A percentile compares a stretch with the other conserved stretches of the same genome.
phyloP scores from a whole-genome alignment of 2,888 invertebrate genomes.

The Hypercompe scribonia region DNA sequence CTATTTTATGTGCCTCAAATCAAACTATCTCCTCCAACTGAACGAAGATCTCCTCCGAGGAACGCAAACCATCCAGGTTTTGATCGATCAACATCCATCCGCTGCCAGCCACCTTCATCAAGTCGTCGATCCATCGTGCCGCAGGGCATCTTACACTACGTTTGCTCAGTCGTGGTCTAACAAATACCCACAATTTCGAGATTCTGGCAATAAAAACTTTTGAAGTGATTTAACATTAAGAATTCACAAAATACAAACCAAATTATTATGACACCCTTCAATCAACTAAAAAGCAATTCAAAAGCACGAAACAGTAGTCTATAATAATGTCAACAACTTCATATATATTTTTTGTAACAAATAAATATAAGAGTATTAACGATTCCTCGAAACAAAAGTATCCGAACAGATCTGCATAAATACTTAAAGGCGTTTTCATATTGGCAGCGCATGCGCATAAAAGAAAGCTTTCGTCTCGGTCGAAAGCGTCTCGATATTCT shows the following conservation, averaged over 20 bases:
- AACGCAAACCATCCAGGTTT: too few relatives aligned
- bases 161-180: too few relatives aligned
- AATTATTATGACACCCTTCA: constrained; percentile 32
- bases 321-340: constrained; percentile 59
- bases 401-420: constrained; percentile 43
- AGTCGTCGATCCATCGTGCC: too few relatives aligned
- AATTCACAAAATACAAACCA: constrained; percentile 17
- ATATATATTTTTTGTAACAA: constrained; percentile 54
- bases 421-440: constrained; percentile 30
- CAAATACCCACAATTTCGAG: too few relatives aligned
- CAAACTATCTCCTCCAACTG: too few relatives aligned
- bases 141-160: too few relatives aligned
- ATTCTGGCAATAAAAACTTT: too few relatives aligned
- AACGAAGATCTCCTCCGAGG: background rate
- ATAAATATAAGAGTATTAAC: constrained; percentile 54
- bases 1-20: too few relatives aligned
- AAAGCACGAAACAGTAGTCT: constrained; percentile 62
- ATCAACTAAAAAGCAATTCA: constrained; percentile 46
- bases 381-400: constrained; percentile 55
- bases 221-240: background rate
- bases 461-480: constrained; percentile 30
- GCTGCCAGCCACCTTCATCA: too few relatives aligned
- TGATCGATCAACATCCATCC: too few relatives aligned
- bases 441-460: constrained; percentile 27
- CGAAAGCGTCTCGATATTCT: constrained; percentile 56